Evolutionary conservation across 2,888 invertebrate genomes (phyloP), one percentile per base, ranked within the genome.

Genomic region (Tetropium fuscum): DNA sequence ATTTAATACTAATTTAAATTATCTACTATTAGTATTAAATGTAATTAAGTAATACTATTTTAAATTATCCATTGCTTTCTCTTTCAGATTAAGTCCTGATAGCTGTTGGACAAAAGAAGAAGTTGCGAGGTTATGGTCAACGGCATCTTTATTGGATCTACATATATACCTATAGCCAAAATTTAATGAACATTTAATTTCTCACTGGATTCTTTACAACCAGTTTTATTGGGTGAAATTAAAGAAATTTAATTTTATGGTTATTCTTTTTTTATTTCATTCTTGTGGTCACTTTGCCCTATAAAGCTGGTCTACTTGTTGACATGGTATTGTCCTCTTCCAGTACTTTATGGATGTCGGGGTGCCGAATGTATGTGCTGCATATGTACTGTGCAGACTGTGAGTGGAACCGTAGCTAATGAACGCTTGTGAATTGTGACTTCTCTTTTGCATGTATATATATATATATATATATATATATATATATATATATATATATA

Each of bases 61-160:
- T 25, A 44, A 20, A 22, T 43, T 18, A 13, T 7, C 13, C n/a
- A 3, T 27, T 27, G 2, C 10, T 19, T 43, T 38, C 7, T 43
- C 16, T 59, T 59, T 27, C 53, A 58, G 58, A 53, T 53, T 38
- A 25, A 30, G 41, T 43, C 44, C 34, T 16, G 72, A 70, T 67
- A 70, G 68, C 74, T 76, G 76, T 72, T 76, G 74, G 70, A 69
- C 73, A 72, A 74, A 71, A 74, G 75, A 71, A 68, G 74, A 69
- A 74, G 43, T 71, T 73, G 67, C 44, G 71, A 77, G 75, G 72
- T 70, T 75, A 72, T 78, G 78, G 78, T 77, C 78, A 74, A 74
- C 78, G 77, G 77, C 77, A 79, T 77, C 78, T 73, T 69, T 76
- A 34, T 71, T 75, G 76, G 74, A 76, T 74, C 73, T 72, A 68